A percentile compares a stretch with the other conserved stretches of the same genome.
Conservation (phyloP, 2,888 invertebrate genomes). For the Epinotia nisella region DNA sequence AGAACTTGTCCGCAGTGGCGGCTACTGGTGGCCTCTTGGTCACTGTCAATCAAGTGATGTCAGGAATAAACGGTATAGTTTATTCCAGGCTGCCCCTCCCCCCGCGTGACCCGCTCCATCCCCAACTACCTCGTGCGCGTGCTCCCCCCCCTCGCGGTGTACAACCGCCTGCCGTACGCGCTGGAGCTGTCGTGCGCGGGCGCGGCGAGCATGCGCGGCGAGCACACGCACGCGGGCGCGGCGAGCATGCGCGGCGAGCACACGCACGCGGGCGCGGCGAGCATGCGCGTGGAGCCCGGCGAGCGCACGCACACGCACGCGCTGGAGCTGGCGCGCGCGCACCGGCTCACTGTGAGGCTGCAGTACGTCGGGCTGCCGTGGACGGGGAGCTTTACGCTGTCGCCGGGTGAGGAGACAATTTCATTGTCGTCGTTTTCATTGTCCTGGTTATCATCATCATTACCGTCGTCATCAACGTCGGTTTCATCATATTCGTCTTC, state of each 20-base stretch:
- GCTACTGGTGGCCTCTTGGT: too few species aligned
- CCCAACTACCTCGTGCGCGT: slow-evolving; percentile 90
- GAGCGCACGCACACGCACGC: slow-evolving; percentile 89
- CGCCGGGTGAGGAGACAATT: slow-evolving; percentile 73
- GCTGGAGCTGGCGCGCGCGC: slow-evolving; percentile 85
- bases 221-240: slow-evolving; percentile 80
- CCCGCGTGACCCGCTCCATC: slow-evolving; percentile 79
- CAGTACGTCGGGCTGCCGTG: slow-evolving; percentile 89
- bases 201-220: slow-evolving; percentile 83
- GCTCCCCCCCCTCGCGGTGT: slow-evolving; percentile 89
- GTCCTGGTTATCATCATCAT: not conserved
- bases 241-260: slow-evolving; percentile 86
- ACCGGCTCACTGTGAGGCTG: slow-evolving; percentile 77
- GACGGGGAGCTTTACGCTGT: slow-evolving; percentile 88
- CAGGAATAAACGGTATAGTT: too few species aligned
- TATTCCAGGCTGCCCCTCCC: slow-evolving; percentile 68
- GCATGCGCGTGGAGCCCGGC: slow-evolving; percentile 88
- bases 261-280: slow-evolving; percentile 69
- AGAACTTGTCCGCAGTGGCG: too few species aligned
- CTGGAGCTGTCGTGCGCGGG: slow-evolving; percentile 71
- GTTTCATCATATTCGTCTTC: not conserved
- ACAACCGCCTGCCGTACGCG: slow-evolving; percentile 91
- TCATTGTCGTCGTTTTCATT: not conserved
- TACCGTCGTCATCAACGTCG: not conserved
- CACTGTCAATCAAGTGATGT: too few species aligned